A percentile compares a stretch with the other conserved stretches of the same genome.
These are phyloP conservation scores for Hoplostethus mediterraneus DNA, from an alignment of 2,797 vertebrate species.

Conservation along the genomic window DNA sequence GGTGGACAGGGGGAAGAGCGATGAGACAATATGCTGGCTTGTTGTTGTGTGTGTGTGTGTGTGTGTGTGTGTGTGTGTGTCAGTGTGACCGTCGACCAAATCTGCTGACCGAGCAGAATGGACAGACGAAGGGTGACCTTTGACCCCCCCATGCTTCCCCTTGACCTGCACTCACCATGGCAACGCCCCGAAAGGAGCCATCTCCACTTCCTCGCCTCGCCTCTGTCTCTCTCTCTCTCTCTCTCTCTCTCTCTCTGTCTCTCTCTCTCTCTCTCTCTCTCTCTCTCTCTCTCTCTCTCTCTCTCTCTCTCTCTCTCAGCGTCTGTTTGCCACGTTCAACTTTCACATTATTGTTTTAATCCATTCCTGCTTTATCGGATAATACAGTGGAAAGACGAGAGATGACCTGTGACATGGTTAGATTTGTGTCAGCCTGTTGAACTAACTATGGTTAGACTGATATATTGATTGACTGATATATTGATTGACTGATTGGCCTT, in stretches of 20 bases:
- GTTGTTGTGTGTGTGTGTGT: not conserved
- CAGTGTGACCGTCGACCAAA: not conserved
- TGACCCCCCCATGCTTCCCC: conserved; percentile 36
- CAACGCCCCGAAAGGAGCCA: conserved; percentile 58
- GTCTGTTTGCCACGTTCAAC: conserved; percentile 26
- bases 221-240: too few species aligned
- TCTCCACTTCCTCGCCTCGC: conserved; percentile 47
- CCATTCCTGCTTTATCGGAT: not conserved
- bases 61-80: conserved; percentile 4
- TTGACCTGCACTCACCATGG: conserved; percentile 51
- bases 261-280: too few species aligned
- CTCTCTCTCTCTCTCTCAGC: not conserved
- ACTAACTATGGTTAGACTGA: not conserved
- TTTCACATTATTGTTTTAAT: not conserved
- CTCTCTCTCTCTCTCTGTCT: too few species aligned
- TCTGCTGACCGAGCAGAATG: conserved; percentile 55
- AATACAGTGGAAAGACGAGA: not conserved
- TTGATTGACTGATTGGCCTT: conserved; percentile 6
- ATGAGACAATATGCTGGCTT: conserved; percentile 12
- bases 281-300: too few species aligned
- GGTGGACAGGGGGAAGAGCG: conserved; percentile 13
- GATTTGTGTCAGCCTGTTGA: conserved; percentile 5
- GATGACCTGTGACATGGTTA: not conserved
- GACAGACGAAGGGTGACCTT: conserved; percentile 56
- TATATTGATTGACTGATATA: not conserved